Evolutionary conservation across 2,888 invertebrate species (phyloP).

Genomic region (Hirtodrosophila histrioides): DNA sequence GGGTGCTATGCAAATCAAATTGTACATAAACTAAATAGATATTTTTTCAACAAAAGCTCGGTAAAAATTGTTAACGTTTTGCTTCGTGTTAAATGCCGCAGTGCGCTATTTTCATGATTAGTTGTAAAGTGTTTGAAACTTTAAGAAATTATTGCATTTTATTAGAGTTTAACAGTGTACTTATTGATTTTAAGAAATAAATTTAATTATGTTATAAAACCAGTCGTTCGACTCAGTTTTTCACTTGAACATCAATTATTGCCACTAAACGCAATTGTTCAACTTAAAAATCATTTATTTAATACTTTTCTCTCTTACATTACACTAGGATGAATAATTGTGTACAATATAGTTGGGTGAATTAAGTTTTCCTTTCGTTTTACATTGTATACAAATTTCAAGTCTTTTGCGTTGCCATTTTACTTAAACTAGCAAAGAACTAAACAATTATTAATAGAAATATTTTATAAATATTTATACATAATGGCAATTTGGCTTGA

Average conservation of each 20-base stretch:
- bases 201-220: constrained; percentile 46
- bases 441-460: constrained; percentile 44
- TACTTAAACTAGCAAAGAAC: constrained; percentile 23
- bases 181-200: constrained; percentile 58
- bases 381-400: constrained; percentile 51
- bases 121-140: constrained; percentile 33
- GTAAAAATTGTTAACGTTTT: constrained; percentile 55
- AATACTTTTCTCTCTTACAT: constrained; percentile 38
- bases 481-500: constrained; percentile 73
- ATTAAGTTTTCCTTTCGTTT: constrained; percentile 14
- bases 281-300: constrained; percentile 34
- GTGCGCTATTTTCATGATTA: constrained; percentile 34
- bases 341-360: constrained; percentile 5
- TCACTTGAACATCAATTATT: too few species aligned
- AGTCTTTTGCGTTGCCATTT: constrained; percentile 68
- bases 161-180: constrained; percentile 54
- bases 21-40: constrained; percentile 37
- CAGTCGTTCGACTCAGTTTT: background rate
- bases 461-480: constrained; percentile 74
- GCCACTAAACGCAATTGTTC: constrained; percentile 1
- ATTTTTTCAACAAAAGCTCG: constrained; percentile 35
- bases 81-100: constrained; percentile 49
- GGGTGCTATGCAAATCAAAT: constrained; percentile 27
- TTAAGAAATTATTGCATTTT: constrained; percentile 60
- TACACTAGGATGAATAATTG: constrained; percentile 26